These are phyloP conservation scores for Holothuria scabra DNA, from an alignment of 53 echinoderm and acorn worm species.

Conservation along the genomic window DNA sequence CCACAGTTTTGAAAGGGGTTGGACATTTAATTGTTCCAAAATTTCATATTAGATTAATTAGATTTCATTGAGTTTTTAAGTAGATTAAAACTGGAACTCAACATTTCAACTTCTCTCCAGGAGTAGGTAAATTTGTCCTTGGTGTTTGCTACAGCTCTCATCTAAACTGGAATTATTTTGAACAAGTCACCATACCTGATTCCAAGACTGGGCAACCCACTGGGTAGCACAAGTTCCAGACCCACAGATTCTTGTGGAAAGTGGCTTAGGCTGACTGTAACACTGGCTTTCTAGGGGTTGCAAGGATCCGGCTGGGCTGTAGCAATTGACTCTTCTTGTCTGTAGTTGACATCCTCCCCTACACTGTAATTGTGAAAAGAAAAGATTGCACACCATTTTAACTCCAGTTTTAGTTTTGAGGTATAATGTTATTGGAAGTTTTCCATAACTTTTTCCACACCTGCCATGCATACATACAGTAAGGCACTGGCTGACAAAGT, in stretches of 20 bases:
- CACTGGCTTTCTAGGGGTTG: slow-evolving; percentile 48
- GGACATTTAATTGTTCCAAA: too few species aligned
- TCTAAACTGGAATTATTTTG: background rate
- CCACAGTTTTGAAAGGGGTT: too few species aligned
- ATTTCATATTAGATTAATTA: too few species aligned
- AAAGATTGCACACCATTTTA: background rate
- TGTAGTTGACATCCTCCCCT: slow-evolving; percentile 56
- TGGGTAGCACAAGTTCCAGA: slow-evolving; percentile 52
- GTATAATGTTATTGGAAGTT: background rate
- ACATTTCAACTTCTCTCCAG: too few species aligned
- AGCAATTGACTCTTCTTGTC: slow-evolving; percentile 69
- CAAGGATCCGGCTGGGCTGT: slow-evolving; percentile 37
- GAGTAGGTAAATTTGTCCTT: too few species aligned
- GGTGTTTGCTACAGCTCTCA: too few species aligned
- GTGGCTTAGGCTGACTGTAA: slow-evolving; percentile 34
- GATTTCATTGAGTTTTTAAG: too few species aligned
- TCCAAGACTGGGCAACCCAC: slow-evolving; percentile 79
- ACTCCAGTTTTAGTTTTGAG: too few species aligned
- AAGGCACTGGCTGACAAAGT: too few species aligned
- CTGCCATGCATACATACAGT: too few species aligned
- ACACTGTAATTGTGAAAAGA: slow-evolving; percentile 59
- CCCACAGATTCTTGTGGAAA: slow-evolving; percentile 64
- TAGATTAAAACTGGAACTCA: too few species aligned
- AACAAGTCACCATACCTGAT: slow-evolving; percentile 48
- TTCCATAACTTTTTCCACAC: too few species aligned